Percentiles rank a stretch among this genome's conserved stretches.
Evolutionary conservation across 2,797 vertebrate species (phyloP).

Genomic region (Bufotes viridis): DNA sequence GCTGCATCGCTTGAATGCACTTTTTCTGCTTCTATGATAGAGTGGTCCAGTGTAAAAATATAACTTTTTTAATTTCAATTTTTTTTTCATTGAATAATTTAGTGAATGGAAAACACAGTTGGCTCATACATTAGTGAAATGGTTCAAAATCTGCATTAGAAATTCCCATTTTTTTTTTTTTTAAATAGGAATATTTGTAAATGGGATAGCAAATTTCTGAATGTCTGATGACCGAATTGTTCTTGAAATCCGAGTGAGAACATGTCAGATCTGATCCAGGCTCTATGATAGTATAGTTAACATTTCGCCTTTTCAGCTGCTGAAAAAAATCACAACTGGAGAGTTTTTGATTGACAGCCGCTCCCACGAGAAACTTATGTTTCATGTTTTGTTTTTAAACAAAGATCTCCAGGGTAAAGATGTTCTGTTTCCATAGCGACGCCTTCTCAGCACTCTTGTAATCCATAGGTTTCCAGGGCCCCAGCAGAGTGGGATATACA

Average conservation of each 20-base stretch:
- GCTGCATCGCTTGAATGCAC: no score
- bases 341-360: conserved; percentile 28
- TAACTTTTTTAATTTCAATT: no score
- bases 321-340: background rate
- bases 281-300: conserved; percentile 16
- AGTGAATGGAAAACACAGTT: no score
- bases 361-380: conserved; percentile 1
- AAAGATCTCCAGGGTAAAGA: conserved; percentile 24
- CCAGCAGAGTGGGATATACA: conserved; percentile 5
- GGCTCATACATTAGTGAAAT: no score
- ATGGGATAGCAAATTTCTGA: no score
- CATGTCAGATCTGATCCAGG: background rate
- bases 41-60: no score
- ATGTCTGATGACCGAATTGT: background rate
- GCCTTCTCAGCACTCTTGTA: background rate
- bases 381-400: conserved; percentile 40
- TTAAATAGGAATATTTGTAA: no score
- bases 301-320: conserved; percentile 9
- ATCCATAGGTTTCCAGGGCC: conserved; percentile 31
- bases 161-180: no score
- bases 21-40: no score
- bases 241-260: background rate
- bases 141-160: no score
- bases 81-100: no score
- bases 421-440: conserved; percentile 49